Percentiles rank a stretch among this genome's conserved stretches.
phyloP scores from a whole-genome alignment of 1,140 invertebrate species.

The Penaeus chinensis region DNA sequence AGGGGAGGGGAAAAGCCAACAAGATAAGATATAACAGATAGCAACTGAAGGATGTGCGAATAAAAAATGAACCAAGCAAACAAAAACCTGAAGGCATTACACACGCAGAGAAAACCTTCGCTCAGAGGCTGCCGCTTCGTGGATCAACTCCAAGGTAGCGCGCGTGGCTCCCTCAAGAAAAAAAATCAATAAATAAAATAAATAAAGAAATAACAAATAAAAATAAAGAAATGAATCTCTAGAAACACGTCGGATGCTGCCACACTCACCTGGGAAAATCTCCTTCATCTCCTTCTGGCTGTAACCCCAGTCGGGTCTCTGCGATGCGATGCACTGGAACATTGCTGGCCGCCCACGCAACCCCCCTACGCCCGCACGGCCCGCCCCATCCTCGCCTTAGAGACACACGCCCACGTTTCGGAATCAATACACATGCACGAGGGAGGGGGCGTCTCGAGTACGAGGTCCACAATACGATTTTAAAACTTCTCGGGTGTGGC shows the following conservation, averaged over 20 bases:
- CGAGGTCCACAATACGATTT: too few species aligned
- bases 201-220: neutral
- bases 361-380: conserved; percentile 17
- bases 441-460: too few species aligned
- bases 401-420: too few species aligned
- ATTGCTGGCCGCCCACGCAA: neutral
- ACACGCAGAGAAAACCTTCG: too few species aligned
- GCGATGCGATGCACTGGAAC: conserved; percentile 42
- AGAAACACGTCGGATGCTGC: too few species aligned
- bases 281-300: conserved; percentile 46
- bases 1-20: neutral
- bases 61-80: too few species aligned
- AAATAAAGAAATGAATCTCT: neutral
- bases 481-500: too few species aligned
- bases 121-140: too few species aligned
- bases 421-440: too few species aligned
- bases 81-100: too few species aligned
- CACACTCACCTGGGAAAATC: conserved; percentile 39
- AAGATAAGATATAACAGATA: neutral
- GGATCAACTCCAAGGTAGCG: neutral
- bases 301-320: conserved; percentile 37
- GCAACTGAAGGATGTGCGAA: too few species aligned
- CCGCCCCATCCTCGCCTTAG: conserved; percentile 27
- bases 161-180: neutral
- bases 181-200: neutral